phyloP scores from a whole-genome alignment of 2,888 invertebrate species.

The Sinotaia quadrata region DNA sequence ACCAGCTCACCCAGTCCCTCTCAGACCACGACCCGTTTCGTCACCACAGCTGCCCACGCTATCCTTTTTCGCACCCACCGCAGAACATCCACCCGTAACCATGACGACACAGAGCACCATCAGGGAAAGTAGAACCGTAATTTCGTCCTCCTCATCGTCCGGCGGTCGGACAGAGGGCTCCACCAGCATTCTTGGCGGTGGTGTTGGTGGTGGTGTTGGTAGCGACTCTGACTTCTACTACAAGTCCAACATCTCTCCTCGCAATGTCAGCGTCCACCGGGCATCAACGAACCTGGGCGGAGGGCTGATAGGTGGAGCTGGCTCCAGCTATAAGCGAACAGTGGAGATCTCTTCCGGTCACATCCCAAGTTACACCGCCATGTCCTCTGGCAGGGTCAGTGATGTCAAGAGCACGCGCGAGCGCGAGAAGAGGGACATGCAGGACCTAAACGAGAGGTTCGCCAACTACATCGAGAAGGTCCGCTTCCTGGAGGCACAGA shows the following conservation, averaged over 20 bases:
- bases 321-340: conserved; percentile 45
- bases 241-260: conserved; percentile 52
- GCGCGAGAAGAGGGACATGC: conserved; percentile 75
- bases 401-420: conserved; percentile 72
- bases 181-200: neutral
- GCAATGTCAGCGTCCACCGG: conserved; percentile 47
- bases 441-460: conserved; percentile 75
- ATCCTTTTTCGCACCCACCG: neutral
- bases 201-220: neutral
- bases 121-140: conserved; percentile 62
- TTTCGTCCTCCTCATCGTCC: conserved; percentile 45
- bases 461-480: conserved; percentile 75
- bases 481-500: conserved; percentile 73
- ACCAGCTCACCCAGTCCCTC: neutral
- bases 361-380: conserved; percentile 8
- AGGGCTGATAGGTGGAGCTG: conserved; percentile 20
- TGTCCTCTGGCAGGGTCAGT: conserved; percentile 47
- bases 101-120: conserved; percentile 54
- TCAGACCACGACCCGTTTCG: neutral
- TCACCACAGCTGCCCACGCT: neutral
- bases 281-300: conserved; percentile 41
- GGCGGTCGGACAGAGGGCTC: conserved; percentile 28
- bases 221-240: conserved; percentile 43
- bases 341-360: conserved; percentile 51
- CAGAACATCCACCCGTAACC: conserved; percentile 1